Percentiles rank a stretch among this genome's conserved stretches.
These are phyloP conservation scores for Dinomys branickii DNA, from an alignment of 2,113 vertebrate species.

Conservation along the genomic window DNA sequence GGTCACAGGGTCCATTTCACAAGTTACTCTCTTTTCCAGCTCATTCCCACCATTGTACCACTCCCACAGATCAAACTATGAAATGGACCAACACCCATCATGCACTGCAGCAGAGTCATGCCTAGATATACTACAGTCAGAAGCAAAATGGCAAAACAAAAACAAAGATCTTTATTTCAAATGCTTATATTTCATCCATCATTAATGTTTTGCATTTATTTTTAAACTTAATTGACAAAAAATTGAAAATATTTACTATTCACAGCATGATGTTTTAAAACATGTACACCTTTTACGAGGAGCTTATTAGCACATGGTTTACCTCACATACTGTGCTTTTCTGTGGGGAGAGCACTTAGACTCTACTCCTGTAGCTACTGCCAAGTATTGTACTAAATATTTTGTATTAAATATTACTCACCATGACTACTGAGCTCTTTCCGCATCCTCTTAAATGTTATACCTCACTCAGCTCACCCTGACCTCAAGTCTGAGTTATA, in stretches of 20 bases:
- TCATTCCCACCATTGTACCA: not conserved
- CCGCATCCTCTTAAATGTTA: not conserved
- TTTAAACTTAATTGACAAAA: not conserved
- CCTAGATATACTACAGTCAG: not conserved
- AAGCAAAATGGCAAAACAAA: not conserved
- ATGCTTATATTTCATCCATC: not conserved
- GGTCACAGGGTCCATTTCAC: not conserved
- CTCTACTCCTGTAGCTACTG: not conserved
- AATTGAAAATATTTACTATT: not conserved
- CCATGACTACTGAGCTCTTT: not conserved
- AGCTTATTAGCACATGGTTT: not conserved
- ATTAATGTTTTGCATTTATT: not conserved
- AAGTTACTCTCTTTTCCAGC: not conserved
- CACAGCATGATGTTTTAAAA: not conserved
- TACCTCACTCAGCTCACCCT: not conserved
- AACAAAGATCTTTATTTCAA: not conserved
- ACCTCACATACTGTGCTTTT: not conserved
- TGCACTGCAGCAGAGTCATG: accelerated
- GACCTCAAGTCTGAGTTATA: not conserved
- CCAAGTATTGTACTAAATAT: not conserved
- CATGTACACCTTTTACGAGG: not conserved
- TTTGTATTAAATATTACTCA: not conserved
- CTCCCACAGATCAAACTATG: not conserved
- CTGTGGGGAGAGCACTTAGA: not conserved
- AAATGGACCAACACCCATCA: not conserved